These are phyloP conservation scores for Bombylius discolor DNA, from an alignment of 2,888 invertebrate genomes.

Conservation along the genomic window DNA sequence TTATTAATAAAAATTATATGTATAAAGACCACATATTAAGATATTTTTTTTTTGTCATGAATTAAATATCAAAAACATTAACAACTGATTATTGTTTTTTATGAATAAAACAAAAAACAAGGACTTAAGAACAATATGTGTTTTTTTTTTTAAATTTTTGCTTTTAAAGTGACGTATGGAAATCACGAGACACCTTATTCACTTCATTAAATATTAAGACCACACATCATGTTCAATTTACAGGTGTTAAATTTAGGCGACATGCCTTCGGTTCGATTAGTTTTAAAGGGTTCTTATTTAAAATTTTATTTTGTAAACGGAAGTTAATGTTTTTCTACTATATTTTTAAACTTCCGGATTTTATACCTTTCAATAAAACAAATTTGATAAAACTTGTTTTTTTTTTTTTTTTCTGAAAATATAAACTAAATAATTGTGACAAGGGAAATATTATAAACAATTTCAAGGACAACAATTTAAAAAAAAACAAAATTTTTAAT, in stretches of 20 bases:
- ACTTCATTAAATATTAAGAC: neutral
- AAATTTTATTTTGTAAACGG: neutral
- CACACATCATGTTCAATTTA: neutral
- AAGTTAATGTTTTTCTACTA: neutral
- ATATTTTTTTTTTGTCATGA: neutral
- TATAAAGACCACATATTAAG: slow-evolving; percentile 1
- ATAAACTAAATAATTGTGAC: too few relatives aligned
- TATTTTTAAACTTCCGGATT: neutral
- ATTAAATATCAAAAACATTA: too few relatives aligned
- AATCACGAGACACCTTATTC: slow-evolving; percentile 3
- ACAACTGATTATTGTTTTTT: too few relatives aligned
- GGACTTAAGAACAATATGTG: too few relatives aligned
- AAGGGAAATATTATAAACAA: neutral
- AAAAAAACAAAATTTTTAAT: too few relatives aligned
- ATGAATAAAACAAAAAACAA: too few relatives aligned
- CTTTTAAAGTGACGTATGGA: neutral
- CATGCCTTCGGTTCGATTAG: neutral
- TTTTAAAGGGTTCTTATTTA: too few relatives aligned
- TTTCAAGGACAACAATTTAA: neutral
- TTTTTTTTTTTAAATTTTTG: neutral
- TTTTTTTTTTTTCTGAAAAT: too few relatives aligned
- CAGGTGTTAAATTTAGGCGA: neutral
- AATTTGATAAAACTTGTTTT: too few relatives aligned
- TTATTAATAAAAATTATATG: too few relatives aligned
- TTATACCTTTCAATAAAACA: neutral